Conservation (phyloP, 2,888 invertebrate genomes). For the Clivina fossor region DNA sequence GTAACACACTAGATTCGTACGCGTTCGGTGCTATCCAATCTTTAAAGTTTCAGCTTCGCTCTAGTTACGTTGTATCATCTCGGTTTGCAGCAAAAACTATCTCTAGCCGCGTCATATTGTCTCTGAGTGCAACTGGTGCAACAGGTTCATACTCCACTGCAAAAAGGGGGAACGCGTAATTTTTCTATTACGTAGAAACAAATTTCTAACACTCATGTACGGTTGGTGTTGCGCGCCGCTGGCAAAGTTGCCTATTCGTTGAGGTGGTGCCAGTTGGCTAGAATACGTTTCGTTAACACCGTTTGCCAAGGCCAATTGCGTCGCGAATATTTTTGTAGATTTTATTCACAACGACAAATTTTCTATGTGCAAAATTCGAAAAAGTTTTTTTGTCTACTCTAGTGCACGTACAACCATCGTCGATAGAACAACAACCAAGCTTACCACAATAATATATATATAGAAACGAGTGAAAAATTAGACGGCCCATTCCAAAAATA, state of each 20-base stretch:
- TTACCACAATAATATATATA: background rate
- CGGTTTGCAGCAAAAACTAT: no score
- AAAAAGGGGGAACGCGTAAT: no score
- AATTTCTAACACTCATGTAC: no score
- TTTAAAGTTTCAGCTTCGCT: no score
- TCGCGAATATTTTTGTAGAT: conserved; percentile 28
- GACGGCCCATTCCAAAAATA: conserved; percentile 37
- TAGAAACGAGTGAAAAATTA: conserved; percentile 34
- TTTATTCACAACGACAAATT: conserved; percentile 16
- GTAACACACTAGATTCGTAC: no score
- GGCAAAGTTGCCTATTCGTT: background rate
- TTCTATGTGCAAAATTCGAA: conserved; percentile 24
- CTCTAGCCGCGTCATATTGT: no score
- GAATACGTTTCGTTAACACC: conserved; percentile 4
- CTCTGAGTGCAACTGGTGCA: no score
- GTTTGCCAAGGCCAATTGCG: conserved; percentile 28
- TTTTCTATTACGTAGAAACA: no score
- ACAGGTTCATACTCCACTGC: conserved; percentile 12
- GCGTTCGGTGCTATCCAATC: no score
- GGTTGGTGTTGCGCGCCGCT: no score
- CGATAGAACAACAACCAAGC: conserved; percentile 9
- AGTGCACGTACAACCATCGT: background rate
- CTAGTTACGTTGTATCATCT: no score
- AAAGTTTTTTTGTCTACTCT: conserved; percentile 4
- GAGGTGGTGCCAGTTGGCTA: conserved; percentile 22